A percentile compares a stretch with the other conserved stretches of the same genome.
Conservation (phyloP, 2,113 vertebrate genomes). For the Hymenochirus boettgeri region DNA sequence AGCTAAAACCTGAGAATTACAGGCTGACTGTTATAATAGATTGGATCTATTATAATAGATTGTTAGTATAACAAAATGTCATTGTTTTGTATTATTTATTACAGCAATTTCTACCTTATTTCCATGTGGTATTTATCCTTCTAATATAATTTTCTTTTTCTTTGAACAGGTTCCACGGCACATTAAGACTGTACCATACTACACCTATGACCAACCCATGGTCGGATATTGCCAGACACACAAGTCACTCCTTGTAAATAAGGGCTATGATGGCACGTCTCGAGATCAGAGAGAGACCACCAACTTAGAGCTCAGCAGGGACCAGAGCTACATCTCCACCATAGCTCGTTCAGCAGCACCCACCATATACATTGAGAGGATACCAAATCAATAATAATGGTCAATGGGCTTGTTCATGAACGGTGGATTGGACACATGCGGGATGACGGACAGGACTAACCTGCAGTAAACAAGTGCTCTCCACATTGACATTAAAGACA, state of each 20-base stretch:
- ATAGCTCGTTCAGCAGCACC: constrained; percentile 71
- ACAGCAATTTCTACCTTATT: neutral
- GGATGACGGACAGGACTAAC: constrained; percentile 20
- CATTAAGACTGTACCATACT: constrained; percentile 70
- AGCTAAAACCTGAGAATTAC: no score
- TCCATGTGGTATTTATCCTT: neutral
- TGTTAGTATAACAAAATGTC: neutral
- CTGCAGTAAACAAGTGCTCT: neutral
- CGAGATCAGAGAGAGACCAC: constrained; percentile 54
- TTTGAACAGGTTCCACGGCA: constrained; percentile 63
- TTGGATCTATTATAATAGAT: no score
- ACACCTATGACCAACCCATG: constrained; percentile 66
- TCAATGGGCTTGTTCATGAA: neutral
- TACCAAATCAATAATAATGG: constrained; percentile 58
- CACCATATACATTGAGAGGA: constrained; percentile 72
- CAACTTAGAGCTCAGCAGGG: constrained; percentile 61
- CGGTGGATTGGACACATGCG: constrained; percentile 26
- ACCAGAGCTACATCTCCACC: constrained; percentile 71
- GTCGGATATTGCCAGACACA: constrained; percentile 74
- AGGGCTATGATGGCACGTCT: constrained; percentile 59
- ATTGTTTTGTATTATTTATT: neutral
- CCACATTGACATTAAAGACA: constrained; percentile 30
- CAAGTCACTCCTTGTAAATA: constrained; percentile 65
- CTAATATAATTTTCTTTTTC: constrained; percentile 11
- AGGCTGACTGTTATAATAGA: no score